These are phyloP conservation scores for Vulpes lagopus DNA, from an alignment of 2,113 vertebrate species.

Conservation along the genomic window DNA sequence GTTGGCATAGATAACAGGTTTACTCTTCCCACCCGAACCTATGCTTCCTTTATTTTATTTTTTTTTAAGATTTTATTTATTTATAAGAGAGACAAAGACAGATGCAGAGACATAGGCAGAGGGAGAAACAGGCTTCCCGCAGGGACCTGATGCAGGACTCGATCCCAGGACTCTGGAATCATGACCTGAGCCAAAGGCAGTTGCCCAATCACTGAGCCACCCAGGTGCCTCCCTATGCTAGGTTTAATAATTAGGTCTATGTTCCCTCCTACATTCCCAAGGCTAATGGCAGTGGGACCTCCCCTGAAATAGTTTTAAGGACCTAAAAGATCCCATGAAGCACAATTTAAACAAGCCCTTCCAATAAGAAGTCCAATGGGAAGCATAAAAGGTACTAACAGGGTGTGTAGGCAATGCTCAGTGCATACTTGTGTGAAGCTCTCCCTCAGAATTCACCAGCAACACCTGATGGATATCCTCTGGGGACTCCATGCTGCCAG, in stretches of 20 bases:
- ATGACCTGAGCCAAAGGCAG: too few species aligned
- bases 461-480: background rate
- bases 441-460: background rate
- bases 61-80: too few species aligned
- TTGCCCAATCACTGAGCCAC: too few species aligned
- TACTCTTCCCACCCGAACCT: background rate
- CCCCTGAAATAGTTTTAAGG: background rate
- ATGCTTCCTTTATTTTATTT: background rate
- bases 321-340: background rate
- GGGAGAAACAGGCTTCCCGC: too few species aligned
- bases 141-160: too few species aligned
- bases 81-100: too few species aligned
- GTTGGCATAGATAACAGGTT: background rate
- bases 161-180: too few species aligned
- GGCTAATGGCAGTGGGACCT: background rate
- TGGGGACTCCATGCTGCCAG: background rate
- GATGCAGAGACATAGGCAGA: too few species aligned
- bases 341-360: background rate
- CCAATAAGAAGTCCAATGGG: background rate
- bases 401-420: too few species aligned
- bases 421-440: accelerated
- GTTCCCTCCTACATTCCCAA: background rate
- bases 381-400: background rate
- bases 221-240: background rate
- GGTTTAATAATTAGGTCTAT: background rate